These are phyloP conservation scores for Dynastes maya DNA, from an alignment of 2,888 invertebrate genomes.

Conservation along the genomic window DNA sequence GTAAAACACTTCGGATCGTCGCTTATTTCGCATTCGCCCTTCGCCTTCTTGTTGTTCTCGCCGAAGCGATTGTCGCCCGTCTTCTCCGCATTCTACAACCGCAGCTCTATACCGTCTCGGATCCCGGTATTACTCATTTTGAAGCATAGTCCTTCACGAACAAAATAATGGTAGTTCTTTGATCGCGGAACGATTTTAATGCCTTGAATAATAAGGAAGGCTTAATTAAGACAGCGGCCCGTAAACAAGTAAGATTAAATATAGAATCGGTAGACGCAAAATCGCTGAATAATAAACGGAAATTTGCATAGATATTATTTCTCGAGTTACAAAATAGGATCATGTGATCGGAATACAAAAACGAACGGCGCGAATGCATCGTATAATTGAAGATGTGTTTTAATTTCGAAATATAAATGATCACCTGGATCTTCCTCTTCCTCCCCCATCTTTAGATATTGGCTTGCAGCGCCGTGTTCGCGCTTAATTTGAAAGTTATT, in stretches of 20 bases:
- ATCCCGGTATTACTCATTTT: conserved; percentile 20
- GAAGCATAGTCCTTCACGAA: conserved; percentile 25
- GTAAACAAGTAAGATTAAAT: conserved; percentile 42
- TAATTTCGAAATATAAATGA: conserved; percentile 7
- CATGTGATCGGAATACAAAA: conserved; percentile 39
- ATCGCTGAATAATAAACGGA: conserved; percentile 45
- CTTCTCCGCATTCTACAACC: background rate
- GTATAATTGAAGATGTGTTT: conserved; percentile 19
- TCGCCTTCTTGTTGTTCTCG: background rate
- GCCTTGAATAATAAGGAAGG: conserved; percentile 38
- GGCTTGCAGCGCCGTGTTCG: background rate
- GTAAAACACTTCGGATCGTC: background rate
- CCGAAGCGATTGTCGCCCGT: background rate
- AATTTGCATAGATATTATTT: conserved; percentile 44
- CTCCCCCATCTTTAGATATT: background rate
- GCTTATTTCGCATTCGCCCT: background rate
- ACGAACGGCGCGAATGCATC: background rate
- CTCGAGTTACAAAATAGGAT: conserved; percentile 36
- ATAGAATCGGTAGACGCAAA: conserved; percentile 40
- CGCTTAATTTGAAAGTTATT: conserved; percentile 10
- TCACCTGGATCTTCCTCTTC: background rate
- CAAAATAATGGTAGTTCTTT: conserved; percentile 36
- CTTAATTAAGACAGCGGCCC: conserved; percentile 37
- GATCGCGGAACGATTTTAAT: conserved; percentile 38
- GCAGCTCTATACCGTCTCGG: background rate